Evolutionary conservation across 2,888 invertebrate genomes (phyloP), one percentile per base, ranked within the genome.

Genomic region (Scrobipalpa atriplicella): DNA sequence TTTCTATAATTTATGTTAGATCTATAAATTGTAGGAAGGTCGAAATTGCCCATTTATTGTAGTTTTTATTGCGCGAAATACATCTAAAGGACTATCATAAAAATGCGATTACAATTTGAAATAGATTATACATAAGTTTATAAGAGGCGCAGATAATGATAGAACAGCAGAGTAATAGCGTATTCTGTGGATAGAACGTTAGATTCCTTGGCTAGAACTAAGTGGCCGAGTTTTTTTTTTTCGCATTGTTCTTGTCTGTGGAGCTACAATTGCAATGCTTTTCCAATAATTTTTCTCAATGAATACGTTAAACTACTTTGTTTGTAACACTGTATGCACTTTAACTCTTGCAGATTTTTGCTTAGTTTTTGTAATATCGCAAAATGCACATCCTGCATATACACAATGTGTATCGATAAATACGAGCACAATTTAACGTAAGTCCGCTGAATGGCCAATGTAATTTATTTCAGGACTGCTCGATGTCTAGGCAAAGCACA

Each of bases 1-100:
- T 58, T 8, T 29, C 36, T 39, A 11, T 52, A 51, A 47, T 58
- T 18, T 56, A 43, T 18, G 19, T 63, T 60, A 18, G 36, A 64
- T n/a, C 16, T 11, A 62, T 64, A 68, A 61, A 66, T 64, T 66
- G 43, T 47, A 65, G 43, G 74, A 73, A 72, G 73, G 77, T 72
- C 68, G 73, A 73, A 76, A 79, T 78, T 73, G 77, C 72, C 75
- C 72, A 75, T 79, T 74, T n/a, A n/a, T n/a, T 73, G 72, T 73
- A 75, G 73, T 74, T 82, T 81, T 80, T 78, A 80, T 82, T 74
- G 73, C 70, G 61, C 65, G 72, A 73, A 70, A 72, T 74, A 73
- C 71, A 73, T 74, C 70, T 70, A 68, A 63, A 66, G 67, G 64
- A 68, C 66, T 66, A 62, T 66, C 65, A 66, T 66, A 66, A 69